Percentiles rank a stretch among this genome's conserved stretches.
These are phyloP conservation scores for Drosophila anceps DNA, from an alignment of 2,888 invertebrate species.

Conservation along the genomic window DNA sequence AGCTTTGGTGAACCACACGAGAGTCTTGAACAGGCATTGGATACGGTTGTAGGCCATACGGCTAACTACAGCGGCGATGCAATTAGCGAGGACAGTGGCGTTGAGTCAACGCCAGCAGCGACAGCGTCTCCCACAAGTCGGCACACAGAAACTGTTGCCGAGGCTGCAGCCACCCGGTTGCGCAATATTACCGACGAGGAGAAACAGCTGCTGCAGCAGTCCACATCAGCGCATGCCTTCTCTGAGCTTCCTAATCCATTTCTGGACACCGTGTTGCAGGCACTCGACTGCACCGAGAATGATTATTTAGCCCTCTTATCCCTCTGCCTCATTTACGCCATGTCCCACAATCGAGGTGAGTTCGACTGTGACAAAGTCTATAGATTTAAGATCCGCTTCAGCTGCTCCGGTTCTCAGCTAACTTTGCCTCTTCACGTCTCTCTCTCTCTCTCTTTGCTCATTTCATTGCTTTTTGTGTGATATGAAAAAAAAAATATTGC, in stretches of 20 bases:
- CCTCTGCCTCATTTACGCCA: slow-evolving; percentile 95
- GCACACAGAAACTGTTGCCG: slow-evolving; percentile 39
- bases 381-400: slow-evolving; percentile 21
- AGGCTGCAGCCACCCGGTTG: slow-evolving; percentile 81
- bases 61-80: slow-evolving; percentile 63
- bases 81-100: slow-evolving; percentile 68
- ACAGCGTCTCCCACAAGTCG: slow-evolving; percentile 46
- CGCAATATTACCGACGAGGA: slow-evolving; percentile 96
- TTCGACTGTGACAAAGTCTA: slow-evolving; percentile 5
- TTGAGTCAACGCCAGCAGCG: slow-evolving; percentile 63
- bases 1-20: slow-evolving; percentile 90
- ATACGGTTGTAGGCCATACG: slow-evolving; percentile 84
- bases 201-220: slow-evolving; percentile 88
- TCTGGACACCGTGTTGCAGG: slow-evolving; percentile 94
- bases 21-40: slow-evolving; percentile 91
- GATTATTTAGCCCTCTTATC: slow-evolving; percentile 97
- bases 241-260: slow-evolving; percentile 87
- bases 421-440: slow-evolving; percentile 37
- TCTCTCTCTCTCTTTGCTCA: slow-evolving; percentile 40
- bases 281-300: slow-evolving; percentile 95
- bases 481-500: slow-evolving; percentile 26
- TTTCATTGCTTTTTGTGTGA: slow-evolving; percentile 63
- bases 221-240: slow-evolving; percentile 63
- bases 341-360: slow-evolving; percentile 97
- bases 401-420: slow-evolving; percentile 24